A percentile compares a stretch with the other conserved stretches of the same genome.
phyloP scores from a whole-genome alignment of 1,140 invertebrate species.

The Chironomus striatipennis region DNA sequence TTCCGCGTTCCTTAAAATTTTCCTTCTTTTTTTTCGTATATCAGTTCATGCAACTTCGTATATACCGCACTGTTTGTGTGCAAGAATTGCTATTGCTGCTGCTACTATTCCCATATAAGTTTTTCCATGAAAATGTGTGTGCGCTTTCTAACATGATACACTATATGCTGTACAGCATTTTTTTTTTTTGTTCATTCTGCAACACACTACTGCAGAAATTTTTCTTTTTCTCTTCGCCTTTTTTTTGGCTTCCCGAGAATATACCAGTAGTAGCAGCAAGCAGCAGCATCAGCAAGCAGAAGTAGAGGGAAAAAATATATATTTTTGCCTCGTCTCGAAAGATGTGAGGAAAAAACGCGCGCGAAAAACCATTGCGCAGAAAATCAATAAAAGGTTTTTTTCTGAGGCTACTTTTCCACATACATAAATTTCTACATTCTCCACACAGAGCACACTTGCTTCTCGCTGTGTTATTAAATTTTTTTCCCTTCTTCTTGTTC shows the following conservation, averaged over 20 bases:
- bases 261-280: background rate
- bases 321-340: conserved; percentile 16
- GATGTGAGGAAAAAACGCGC: conserved; percentile 18
- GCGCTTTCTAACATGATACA: background rate
- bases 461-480: conserved; percentile 13
- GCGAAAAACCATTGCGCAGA: conserved; percentile 22
- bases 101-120: too few species aligned
- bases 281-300: background rate
- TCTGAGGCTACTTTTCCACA: conserved; percentile 22
- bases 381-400: conserved; percentile 22
- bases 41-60: too few species aligned
- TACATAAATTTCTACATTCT: conserved; percentile 23
- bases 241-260: background rate
- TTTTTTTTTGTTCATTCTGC: background rate
- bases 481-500: background rate
- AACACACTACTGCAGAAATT: conserved; percentile 18
- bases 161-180: background rate
- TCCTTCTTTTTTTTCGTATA: too few species aligned
- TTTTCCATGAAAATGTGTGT: background rate
- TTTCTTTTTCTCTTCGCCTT: background rate
- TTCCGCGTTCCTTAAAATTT: too few species aligned
- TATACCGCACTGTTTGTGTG: too few species aligned
- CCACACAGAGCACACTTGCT: conserved; percentile 19
- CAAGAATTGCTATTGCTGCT: too few species aligned
- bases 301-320: background rate